Base-by-base conservation (phyloP, 2,888 invertebrate genomes). In the Coenonympha arcania region DNA sequence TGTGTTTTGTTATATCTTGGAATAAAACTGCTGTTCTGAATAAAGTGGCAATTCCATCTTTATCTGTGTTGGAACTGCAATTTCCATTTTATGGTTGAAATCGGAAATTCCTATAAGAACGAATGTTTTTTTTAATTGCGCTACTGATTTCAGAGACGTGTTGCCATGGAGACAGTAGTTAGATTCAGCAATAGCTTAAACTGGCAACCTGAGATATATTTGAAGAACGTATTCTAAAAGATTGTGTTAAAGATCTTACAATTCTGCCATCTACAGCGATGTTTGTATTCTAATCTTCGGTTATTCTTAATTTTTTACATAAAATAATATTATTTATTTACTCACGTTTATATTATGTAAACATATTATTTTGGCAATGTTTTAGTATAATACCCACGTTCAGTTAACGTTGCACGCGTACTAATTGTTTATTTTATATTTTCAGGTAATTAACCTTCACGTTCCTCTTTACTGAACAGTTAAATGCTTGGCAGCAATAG, bases 361-460 rank as follows among this genome's bases (percentile, higher is more conserved):
- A 59, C 53, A 57, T 63, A 31, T 31, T 28, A 40, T 45, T 33
- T 39, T 39, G 39, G 33, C 22, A 20, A 37, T 42, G 34, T 54
- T 52, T 45, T 52, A 50, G 43, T 46, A 31, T n/a, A n/a, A n/a
- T 30, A 20, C 13, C 26, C 16, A 41, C 33, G 30, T 43, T 51
- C 6, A 36, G 28, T 6, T 44, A 43, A 52, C 51, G 48, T 50
- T 42, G 43, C 39, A 55, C 49, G 43, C 48, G 53, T 65, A 63
- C 68, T 77, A 69, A 79, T 76, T 74, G 68, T 78, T 73, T 73
- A 64, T 79, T 80, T 73, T 74, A 68, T 77, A 69, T 76, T 84
- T 84, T 78, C 83, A 82, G 81, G 83, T 83, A 85, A 84, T 78
- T 84, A 85, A 79, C 84, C 81, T 84, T 83, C 80, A 79, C 74